Conservation (phyloP, 2,888 invertebrate species). For the Operophtera brumata region DNA sequence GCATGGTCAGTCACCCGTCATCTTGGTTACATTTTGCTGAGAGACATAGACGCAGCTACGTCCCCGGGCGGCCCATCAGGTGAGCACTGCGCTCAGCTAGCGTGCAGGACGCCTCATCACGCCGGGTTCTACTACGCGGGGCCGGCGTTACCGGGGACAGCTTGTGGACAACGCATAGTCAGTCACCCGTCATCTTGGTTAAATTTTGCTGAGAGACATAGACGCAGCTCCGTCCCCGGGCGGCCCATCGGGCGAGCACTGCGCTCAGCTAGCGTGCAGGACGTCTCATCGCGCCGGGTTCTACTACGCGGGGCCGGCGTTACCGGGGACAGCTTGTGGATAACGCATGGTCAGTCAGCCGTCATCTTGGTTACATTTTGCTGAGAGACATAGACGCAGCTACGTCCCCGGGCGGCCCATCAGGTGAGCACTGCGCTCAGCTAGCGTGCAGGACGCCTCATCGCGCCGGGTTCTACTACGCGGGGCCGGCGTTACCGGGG, state of each 20-base stretch:
- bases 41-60: conserved; percentile 85
- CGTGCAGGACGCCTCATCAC: conserved; percentile 86
- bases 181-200: conserved; percentile 32
- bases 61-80: conserved; percentile 59
- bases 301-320: conserved; percentile 90
- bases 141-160: conserved; percentile 90
- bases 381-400: conserved; percentile 85
- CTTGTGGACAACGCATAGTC: conserved; percentile 84
- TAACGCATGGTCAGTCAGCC: conserved; percentile 73
- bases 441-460: conserved; percentile 87
- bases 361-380: conserved; percentile 60
- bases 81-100: conserved; percentile 82
- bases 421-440: conserved; percentile 80
- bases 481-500: conserved; percentile 91
- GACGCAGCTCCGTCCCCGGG: conserved; percentile 82
- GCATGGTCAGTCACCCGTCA: conserved; percentile 70
- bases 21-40: conserved; percentile 76
- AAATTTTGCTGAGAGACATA: conserved; percentile 82
- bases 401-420: conserved; percentile 70
- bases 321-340: conserved; percentile 89
- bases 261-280: conserved; percentile 85
- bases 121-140: conserved; percentile 88
- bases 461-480: conserved; percentile 86
- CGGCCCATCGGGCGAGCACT: conserved; percentile 63
- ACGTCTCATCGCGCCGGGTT: conserved; percentile 86